A percentile compares a stretch with the other conserved stretches of the same genome.
Evolutionary conservation across 2,888 invertebrate genomes (phyloP).

Genomic region (Camponotus fellah): DNA sequence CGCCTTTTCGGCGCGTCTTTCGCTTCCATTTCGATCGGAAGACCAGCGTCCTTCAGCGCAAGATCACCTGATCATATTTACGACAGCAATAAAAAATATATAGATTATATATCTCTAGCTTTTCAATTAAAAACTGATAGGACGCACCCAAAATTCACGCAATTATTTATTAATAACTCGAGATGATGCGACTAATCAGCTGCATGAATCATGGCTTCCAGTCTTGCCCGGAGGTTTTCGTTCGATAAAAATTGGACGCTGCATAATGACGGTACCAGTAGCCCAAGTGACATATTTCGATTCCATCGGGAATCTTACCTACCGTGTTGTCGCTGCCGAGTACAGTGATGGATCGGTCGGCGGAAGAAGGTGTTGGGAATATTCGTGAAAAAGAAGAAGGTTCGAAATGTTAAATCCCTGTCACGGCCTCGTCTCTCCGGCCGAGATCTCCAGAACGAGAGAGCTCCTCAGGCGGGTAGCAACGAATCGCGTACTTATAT

Average conservation of each 20-base stretch:
- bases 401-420: conserved; percentile 40
- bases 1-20: conserved; percentile 25
- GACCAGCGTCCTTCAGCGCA: conserved; percentile 4
- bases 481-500: conserved; percentile 35
- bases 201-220: conserved; percentile 45
- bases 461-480: conserved; percentile 2
- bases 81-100: not conserved
- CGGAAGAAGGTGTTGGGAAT: conserved; percentile 42
- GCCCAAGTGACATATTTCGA: conserved; percentile 67
- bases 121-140: not conserved
- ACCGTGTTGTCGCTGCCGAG: conserved; percentile 70
- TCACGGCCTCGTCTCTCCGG: not conserved
- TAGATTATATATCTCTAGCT: not conserved
- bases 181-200: conserved; percentile 58
- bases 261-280: conserved; percentile 64
- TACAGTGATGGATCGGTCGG: conserved; percentile 75
- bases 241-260: conserved; percentile 36
- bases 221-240: conserved; percentile 28
- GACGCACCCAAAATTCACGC: not conserved
- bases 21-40: conserved; percentile 11
- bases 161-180: not conserved
- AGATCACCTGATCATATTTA: not conserved
- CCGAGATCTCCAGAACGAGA: conserved; percentile 2
- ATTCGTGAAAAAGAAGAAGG: conserved; percentile 8
- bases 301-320: conserved; percentile 57